phyloP scores from a whole-genome alignment of 2,888 invertebrate species.

The Catocala sponsa region DNA sequence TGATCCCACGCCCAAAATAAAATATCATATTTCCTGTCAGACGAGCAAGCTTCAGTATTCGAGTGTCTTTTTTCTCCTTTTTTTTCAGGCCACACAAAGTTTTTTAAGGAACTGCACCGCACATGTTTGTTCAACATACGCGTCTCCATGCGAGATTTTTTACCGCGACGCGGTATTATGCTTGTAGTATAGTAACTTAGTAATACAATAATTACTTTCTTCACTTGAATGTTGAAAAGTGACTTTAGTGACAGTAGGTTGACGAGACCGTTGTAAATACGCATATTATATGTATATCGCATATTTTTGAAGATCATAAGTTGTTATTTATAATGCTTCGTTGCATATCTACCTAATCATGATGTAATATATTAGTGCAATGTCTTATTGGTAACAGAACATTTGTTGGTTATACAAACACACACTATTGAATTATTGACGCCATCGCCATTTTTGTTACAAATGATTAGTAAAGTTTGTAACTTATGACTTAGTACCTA shows the following conservation, averaged over 20 bases:
- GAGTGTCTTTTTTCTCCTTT: conserved; percentile 77
- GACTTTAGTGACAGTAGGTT: too few species aligned
- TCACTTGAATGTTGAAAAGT: too few species aligned
- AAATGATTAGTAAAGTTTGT: conserved; percentile 32
- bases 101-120: conserved; percentile 84
- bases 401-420: too few species aligned
- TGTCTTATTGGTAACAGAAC: too few species aligned
- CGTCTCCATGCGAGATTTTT: conserved; percentile 68
- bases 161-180: conserved; percentile 4
- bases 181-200: too few species aligned
- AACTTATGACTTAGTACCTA: conserved; percentile 7
- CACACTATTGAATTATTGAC: conserved; percentile 6
- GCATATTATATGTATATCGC: too few species aligned
- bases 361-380: too few species aligned
- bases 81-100: conserved; percentile 75
- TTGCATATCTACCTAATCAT: too few species aligned
- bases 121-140: conserved; percentile 85
- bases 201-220: too few species aligned
- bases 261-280: too few species aligned
- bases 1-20: conserved; percentile 88
- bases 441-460: conserved; percentile 10
- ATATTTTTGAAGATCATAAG: too few species aligned
- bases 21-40: conserved; percentile 88
- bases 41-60: conserved; percentile 80
- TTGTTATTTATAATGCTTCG: too few species aligned